phyloP scores from a whole-genome alignment of 2,113 vertebrate species.

The Galeopterus variegatus region DNA sequence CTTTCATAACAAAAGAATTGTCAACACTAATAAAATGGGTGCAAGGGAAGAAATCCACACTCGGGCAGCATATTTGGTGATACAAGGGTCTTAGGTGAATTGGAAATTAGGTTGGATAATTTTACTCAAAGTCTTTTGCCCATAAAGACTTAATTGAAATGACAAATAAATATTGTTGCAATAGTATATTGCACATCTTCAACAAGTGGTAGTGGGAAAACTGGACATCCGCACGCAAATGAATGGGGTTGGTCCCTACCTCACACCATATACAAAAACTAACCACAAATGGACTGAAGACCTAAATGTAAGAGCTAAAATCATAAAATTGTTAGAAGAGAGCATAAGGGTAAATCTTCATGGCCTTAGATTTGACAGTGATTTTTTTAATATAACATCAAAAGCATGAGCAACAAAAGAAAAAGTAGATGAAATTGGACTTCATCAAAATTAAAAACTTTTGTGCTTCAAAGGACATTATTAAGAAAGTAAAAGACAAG shows the following conservation, averaged over 20 bases:
- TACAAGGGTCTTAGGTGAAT: too few species aligned
- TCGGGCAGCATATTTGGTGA: fast-evolving
- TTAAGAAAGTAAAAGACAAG: background rate
- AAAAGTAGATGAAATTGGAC: background rate
- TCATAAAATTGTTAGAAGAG: too few species aligned
- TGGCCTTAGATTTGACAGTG: too few species aligned
- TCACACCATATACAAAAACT: background rate
- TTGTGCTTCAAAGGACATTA: background rate
- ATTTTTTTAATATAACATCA: background rate
- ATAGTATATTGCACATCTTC: background rate
- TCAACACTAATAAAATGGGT: too few species aligned
- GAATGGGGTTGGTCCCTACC: too few species aligned
- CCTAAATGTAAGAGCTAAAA: background rate
- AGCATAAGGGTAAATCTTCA: too few species aligned
- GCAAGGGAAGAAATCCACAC: background rate
- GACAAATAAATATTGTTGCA: background rate
- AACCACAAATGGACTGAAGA: too few species aligned
- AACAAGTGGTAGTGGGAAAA: too few species aligned
- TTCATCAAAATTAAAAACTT: background rate
- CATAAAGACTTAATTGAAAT: background rate
- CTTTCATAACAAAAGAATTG: too few species aligned
- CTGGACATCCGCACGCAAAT: background rate
- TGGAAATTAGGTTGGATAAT: background rate
- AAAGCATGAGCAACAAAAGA: background rate
- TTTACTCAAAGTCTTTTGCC: background rate